Conservation (phyloP, 2,888 invertebrate species). For the Leptinotarsa rubiginosa region DNA sequence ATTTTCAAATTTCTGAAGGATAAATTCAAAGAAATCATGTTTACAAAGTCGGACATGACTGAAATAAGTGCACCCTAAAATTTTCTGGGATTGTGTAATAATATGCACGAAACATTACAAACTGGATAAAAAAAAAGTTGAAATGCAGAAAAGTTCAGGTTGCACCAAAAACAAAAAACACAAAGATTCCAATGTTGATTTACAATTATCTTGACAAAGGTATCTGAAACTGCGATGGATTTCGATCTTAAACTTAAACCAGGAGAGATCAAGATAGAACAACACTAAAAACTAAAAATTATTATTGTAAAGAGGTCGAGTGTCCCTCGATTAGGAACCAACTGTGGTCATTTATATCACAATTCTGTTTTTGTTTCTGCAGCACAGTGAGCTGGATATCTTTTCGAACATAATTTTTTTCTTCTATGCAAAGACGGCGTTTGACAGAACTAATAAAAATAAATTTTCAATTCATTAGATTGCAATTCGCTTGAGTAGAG, state of each 20-base stretch:
- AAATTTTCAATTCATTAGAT: neutral
- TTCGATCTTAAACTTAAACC: constrained; percentile 38
- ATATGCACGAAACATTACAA: neutral
- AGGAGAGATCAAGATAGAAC: constrained; percentile 61
- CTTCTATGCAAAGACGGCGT: neutral
- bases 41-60: constrained; percentile 34
- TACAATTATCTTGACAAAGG: constrained; percentile 9
- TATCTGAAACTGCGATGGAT: neutral
- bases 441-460: neutral
- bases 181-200: constrained; percentile 7
- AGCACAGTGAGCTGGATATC: constrained; percentile 43
- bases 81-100: neutral
- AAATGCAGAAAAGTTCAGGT: constrained; percentile 3
- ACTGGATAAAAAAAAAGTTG: neutral
- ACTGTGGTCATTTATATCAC: constrained; percentile 65
- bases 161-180: constrained; percentile 23
- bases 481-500: too few species aligned
- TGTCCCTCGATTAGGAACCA: constrained; percentile 63
- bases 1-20: constrained; percentile 1
- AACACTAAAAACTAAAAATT: constrained; percentile 55
- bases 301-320: constrained; percentile 55
- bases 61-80: constrained; percentile 31
- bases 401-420: constrained; percentile 5
- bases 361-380: constrained; percentile 57
- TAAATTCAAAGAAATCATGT: neutral